phyloP scores from a whole-genome alignment of 2,888 invertebrate genomes.

The Disparrhopalites patrizii region DNA sequence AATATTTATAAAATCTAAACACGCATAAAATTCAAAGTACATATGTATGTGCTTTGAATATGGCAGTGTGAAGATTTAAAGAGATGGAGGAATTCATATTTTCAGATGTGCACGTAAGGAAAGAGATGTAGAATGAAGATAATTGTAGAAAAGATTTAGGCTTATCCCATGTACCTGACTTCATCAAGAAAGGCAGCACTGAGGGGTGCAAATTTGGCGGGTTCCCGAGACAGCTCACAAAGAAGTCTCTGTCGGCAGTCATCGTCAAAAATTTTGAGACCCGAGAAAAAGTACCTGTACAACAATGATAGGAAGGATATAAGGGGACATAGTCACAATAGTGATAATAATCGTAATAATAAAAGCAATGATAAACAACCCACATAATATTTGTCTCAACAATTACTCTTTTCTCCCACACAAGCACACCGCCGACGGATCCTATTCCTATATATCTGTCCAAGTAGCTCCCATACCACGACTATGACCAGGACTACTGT shows the following conservation, averaged over 20 bases:
- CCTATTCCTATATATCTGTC: too few relatives aligned
- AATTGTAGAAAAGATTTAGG: too few relatives aligned
- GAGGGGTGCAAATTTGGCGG: constrained; percentile 49
- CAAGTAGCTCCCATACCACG: too few relatives aligned
- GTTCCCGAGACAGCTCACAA: constrained; percentile 49
- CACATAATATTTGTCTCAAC: not conserved
- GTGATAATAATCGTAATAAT: not conserved
- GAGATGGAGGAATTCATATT: not conserved
- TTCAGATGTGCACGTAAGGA: too few relatives aligned
- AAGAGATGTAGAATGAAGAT: too few relatives aligned
- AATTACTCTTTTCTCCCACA: too few relatives aligned
- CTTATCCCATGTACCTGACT: too few relatives aligned
- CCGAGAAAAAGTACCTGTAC: constrained; percentile 48
- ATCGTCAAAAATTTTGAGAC: constrained; percentile 48
- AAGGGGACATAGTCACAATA: not conserved
- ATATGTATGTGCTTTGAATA: too few relatives aligned
- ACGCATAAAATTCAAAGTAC: too few relatives aligned
- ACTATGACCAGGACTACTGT: not conserved
- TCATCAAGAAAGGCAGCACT: constrained; percentile 49
- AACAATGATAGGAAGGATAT: not conserved
- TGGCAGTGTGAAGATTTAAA: too few relatives aligned
- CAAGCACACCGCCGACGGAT: too few relatives aligned
- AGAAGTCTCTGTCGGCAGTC: constrained; percentile 50
- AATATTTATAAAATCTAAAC: too few relatives aligned
- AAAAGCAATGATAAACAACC: not conserved